Evolutionary conservation across 2,113 vertebrate species (phyloP), one percentile per base, ranked within the genome.

Genomic region (Athene cunicularia): DNA sequence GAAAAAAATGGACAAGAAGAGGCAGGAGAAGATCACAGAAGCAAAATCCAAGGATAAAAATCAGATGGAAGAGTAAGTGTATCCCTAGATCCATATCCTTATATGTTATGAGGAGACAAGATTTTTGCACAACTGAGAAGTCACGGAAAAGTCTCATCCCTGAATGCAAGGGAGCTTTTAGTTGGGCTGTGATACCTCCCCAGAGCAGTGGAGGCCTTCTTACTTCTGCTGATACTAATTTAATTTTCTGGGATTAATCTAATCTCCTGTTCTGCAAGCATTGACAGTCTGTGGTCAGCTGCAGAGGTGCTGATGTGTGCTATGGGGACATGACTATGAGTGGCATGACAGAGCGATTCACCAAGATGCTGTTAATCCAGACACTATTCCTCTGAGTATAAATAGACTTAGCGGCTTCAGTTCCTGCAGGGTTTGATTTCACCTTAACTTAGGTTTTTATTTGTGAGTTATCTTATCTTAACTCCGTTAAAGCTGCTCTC

Each of bases 1-100:
- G 97, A 99, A 99, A 97, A 99, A 99, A 97, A 99, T 99, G 99
- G 99, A 99, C 96, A 99, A 99, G 95, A 99, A 99, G 94, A 98
- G 99, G 41, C 99, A 99, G 94, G 99, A 99, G 96, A 99, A 99
- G 98, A 99, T 99, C 89, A 99, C 98, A 8, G 99, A 99, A 93
- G 99, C 99, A 18, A 99, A 99, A 95, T 99, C 99, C 15, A 99
- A 99, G 98, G 99, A 99, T 97, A 99, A 99, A 97, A 99, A 99
- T 64, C 98, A 99, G 89, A 99, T 99, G 93, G 99, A 99, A 91
- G 99, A 99, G 99, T 99, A 96, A 98, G 99, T 98, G 14, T 24
- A 41, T 43, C 30, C 52, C 56, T 53, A 19, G 35, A 45, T 84
- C 20, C 2, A 2, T 73, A 60, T 45, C 63, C 21, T 52, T 39